Conservation (phyloP, 2,888 invertebrate species). For the Tipula vernalis region DNA sequence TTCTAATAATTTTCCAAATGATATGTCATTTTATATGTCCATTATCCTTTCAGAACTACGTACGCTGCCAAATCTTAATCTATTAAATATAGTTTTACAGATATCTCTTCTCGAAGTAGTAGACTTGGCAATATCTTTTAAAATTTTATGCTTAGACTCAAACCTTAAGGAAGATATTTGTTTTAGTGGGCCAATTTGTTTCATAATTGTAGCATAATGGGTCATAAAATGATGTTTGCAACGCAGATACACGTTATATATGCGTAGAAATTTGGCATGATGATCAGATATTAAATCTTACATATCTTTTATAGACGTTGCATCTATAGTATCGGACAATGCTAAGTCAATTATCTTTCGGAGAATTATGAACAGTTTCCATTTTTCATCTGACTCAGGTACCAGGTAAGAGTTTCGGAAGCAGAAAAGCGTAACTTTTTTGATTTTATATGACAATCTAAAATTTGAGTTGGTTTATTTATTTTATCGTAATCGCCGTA, state of each 20-base stretch:
- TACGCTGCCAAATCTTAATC: too few relatives aligned
- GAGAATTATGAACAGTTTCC: not conserved
- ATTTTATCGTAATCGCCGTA: not conserved
- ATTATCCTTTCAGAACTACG: not conserved
- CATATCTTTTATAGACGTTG: not conserved
- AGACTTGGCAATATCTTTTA: too few relatives aligned
- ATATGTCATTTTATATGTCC: not conserved
- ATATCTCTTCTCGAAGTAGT: not conserved
- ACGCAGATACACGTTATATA: not conserved
- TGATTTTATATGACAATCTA: not conserved
- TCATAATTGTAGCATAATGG: not conserved
- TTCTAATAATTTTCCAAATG: not conserved
- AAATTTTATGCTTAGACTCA: too few relatives aligned
- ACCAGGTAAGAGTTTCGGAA: not conserved
- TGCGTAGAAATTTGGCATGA: not conserved
- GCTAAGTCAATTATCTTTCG: not conserved
- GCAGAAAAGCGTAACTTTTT: not conserved
- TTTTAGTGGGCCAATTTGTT: too few relatives aligned
- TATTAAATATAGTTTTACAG: not conserved
- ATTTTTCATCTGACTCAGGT: not conserved
- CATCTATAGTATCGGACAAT: not conserved
- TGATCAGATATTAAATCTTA: not conserved
- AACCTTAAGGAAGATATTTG: too few relatives aligned
- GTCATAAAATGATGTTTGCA: not conserved
- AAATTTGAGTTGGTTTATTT: not conserved